Conservation (phyloP, 2,113 vertebrate genomes). For the Chrysochloris asiatica region DNA sequence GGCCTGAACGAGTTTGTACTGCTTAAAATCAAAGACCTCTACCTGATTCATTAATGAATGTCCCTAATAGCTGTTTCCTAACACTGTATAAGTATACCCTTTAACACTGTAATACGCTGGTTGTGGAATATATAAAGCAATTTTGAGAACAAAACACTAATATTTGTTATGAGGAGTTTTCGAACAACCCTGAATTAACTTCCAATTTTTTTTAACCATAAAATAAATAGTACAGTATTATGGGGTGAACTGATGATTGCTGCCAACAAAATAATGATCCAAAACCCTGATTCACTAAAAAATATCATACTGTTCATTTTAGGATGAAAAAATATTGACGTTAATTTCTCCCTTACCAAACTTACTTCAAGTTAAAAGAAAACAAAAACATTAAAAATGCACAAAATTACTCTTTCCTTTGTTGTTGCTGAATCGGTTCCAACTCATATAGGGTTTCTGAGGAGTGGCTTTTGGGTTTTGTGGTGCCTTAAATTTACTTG, state of each 20-base stretch:
- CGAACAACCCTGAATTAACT: not conserved
- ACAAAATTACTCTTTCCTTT: slow-evolving; percentile 39
- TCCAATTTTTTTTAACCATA: slow-evolving; percentile 4
- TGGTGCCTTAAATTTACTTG: too few species aligned
- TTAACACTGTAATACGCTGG: not conserved
- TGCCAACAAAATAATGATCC: not conserved
- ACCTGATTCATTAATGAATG: not conserved
- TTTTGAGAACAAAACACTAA: slow-evolving; percentile 21
- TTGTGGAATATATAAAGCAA: not conserved
- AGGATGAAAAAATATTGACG: not conserved
- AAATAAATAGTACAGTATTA: not conserved
- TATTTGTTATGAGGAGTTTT: not conserved
- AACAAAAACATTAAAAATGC: slow-evolving; percentile 40
- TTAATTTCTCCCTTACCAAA: slow-evolving; percentile 30
- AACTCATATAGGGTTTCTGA: too few species aligned
- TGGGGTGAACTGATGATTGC: too few species aligned
- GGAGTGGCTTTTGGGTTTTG: too few species aligned
- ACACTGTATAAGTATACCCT: not conserved
- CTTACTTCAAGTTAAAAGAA: slow-evolving; percentile 45
- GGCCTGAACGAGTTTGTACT: too few species aligned
- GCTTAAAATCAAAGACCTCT: too few species aligned
- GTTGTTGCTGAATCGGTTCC: too few species aligned
- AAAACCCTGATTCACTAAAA: too few species aligned
- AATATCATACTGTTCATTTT: too few species aligned
- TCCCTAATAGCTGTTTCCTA: not conserved